These are phyloP conservation scores for Malurus alboscapulatus DNA, from an alignment of 2,113 vertebrate species.

Conservation along the genomic window DNA sequence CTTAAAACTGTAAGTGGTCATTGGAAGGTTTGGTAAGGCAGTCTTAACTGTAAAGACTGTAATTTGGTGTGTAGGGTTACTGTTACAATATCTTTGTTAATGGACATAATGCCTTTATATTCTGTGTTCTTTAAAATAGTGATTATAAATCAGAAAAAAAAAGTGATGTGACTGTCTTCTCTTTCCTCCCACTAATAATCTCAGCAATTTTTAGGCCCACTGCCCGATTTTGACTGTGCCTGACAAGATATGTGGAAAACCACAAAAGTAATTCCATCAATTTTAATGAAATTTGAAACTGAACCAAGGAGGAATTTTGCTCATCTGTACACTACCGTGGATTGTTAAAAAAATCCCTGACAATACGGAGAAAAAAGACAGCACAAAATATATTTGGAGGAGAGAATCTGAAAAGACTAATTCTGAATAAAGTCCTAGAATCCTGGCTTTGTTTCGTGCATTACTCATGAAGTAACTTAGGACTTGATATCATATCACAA, in stretches of 20 bases:
- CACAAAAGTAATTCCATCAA: not conserved
- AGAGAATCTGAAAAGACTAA: not conserved
- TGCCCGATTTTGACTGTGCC: not conserved
- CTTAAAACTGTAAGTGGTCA: not conserved
- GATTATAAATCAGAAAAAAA: not conserved
- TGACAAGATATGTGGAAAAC: not conserved
- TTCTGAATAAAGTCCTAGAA: not conserved
- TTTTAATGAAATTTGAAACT: not conserved
- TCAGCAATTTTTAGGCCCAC: not conserved
- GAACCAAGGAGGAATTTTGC: not conserved
- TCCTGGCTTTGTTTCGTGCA: not conserved
- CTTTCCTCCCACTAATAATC: not conserved
- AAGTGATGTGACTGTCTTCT: not conserved
- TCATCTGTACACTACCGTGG: fast-evolving
- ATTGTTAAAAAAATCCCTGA: not conserved
- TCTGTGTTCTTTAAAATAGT: not conserved
- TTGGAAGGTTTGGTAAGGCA: not conserved
- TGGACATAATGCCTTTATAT: not conserved
- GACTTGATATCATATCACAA: not conserved
- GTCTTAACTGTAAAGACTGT: not conserved
- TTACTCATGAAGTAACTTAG: not conserved
- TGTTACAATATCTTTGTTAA: not conserved
- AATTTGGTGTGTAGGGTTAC: not conserved
- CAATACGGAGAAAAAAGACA: not conserved
- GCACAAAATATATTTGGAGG: not conserved